These are phyloP conservation scores for Morelia viridis DNA, from an alignment of 2,797 vertebrate species.

Conservation along the genomic window DNA sequence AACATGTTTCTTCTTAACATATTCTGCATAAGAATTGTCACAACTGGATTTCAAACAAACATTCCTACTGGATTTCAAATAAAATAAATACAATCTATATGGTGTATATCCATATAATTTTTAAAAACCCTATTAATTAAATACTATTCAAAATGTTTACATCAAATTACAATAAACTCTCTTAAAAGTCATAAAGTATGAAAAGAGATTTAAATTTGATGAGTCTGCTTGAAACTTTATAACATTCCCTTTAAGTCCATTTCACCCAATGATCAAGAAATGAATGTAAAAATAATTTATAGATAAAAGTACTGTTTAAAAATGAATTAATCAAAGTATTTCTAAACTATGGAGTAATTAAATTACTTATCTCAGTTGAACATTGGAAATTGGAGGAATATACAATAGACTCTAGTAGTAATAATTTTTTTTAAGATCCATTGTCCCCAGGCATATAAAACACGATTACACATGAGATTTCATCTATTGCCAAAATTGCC, in stretches of 20 bases:
- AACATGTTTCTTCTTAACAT: background rate
- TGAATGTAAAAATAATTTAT: background rate
- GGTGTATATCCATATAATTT: background rate
- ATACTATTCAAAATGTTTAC: background rate
- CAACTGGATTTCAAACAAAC: background rate
- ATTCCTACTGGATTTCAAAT: background rate
- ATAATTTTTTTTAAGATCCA: background rate
- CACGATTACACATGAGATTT: background rate
- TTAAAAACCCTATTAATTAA: background rate
- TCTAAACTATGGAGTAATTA: background rate
- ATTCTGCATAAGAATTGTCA: background rate
- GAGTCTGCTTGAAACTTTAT: background rate
- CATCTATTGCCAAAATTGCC: background rate
- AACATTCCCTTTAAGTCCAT: background rate
- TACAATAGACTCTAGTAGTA: background rate
- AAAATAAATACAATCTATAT: background rate
- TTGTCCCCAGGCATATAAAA: background rate
- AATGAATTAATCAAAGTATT: background rate
- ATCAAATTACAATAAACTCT: background rate
- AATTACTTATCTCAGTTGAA: background rate
- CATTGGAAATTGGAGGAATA: background rate
- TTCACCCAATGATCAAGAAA: background rate
- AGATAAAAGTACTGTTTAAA: background rate
- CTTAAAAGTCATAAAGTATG: background rate
- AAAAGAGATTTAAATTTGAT: background rate